Conservation (phyloP, 2,888 invertebrate species). For the Drosophila melanosoma region DNA sequence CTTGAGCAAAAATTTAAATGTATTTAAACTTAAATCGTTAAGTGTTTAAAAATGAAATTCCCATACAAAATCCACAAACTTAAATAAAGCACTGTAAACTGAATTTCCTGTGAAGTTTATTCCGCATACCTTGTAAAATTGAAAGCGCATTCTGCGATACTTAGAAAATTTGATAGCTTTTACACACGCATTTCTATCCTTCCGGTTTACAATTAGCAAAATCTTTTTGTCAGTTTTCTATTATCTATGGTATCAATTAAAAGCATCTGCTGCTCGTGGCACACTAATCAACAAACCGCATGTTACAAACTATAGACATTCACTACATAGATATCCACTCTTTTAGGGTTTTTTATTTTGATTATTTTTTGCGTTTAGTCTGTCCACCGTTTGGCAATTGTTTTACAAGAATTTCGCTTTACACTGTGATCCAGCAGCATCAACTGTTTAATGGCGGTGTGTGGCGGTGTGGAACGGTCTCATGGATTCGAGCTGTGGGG, state of each 20-base stretch:
- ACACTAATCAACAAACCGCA: constrained; percentile 37
- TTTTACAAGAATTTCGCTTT: constrained; percentile 45
- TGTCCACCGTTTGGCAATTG: constrained; percentile 56
- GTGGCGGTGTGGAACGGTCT: neutral
- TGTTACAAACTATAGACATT: constrained; percentile 22
- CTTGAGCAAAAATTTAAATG: neutral
- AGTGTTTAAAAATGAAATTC: neutral
- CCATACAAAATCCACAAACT: neutral
- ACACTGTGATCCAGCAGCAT: constrained; percentile 23
- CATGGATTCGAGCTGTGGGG: neutral
- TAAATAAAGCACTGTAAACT: neutral
- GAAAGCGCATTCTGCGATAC: neutral
- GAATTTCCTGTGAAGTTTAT: neutral
- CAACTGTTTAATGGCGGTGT: constrained; percentile 46
- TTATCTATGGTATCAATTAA: constrained; percentile 16
- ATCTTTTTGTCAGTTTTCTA: constrained; percentile 11
- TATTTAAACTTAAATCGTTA: neutral
- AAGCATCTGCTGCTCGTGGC: constrained; percentile 26
- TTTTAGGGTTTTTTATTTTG: constrained; percentile 1
- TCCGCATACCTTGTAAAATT: neutral
- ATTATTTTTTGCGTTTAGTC: constrained; percentile 5
- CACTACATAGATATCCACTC: constrained; percentile 24
- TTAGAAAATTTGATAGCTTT: neutral
- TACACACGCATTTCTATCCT: constrained; percentile 1
- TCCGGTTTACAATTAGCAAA: constrained; percentile 1